Percentiles rank a stretch among this genome's conserved stretches.
phyloP scores from a whole-genome alignment of 2,797 vertebrate species.

The Alfaro cultratus region DNA sequence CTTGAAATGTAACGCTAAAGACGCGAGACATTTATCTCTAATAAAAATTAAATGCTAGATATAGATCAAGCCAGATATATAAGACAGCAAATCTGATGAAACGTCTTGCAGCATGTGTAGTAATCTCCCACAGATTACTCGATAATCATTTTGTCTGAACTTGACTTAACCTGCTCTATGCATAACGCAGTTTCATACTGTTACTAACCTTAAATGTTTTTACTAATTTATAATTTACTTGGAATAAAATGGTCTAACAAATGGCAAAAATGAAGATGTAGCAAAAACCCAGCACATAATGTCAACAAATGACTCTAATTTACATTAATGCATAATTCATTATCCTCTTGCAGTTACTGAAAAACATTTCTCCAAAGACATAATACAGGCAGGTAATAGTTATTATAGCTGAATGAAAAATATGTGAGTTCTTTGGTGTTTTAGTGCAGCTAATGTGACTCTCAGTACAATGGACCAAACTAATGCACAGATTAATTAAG shows the following conservation, averaged over 20 bases:
- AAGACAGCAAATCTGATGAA: neutral
- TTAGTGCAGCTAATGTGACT: slow-evolving; percentile 37
- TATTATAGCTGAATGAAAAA: neutral
- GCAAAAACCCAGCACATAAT: neutral
- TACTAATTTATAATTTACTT: neutral
- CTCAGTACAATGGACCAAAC: slow-evolving; percentile 56
- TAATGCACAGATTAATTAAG: slow-evolving; percentile 74
- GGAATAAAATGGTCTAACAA: neutral
- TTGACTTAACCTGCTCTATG: neutral
- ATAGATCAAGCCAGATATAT: neutral
- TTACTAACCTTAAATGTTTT: neutral
- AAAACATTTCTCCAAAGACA: neutral
- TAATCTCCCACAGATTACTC: neutral
- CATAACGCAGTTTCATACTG: neutral
- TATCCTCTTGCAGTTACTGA: neutral
- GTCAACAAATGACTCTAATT: neutral
- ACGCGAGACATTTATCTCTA: neutral
- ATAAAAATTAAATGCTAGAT: slow-evolving; percentile 5
- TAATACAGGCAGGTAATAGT: neutral
- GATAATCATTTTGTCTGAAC: neutral
- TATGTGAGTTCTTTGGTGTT: neutral
- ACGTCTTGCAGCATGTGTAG: neutral
- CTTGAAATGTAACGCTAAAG: neutral
- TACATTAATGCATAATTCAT: slow-evolving; percentile 5
- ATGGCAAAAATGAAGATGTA: neutral